phyloP scores from a whole-genome alignment of 2,797 vertebrate species.

The Mormyrus hasselquistii region DNA sequence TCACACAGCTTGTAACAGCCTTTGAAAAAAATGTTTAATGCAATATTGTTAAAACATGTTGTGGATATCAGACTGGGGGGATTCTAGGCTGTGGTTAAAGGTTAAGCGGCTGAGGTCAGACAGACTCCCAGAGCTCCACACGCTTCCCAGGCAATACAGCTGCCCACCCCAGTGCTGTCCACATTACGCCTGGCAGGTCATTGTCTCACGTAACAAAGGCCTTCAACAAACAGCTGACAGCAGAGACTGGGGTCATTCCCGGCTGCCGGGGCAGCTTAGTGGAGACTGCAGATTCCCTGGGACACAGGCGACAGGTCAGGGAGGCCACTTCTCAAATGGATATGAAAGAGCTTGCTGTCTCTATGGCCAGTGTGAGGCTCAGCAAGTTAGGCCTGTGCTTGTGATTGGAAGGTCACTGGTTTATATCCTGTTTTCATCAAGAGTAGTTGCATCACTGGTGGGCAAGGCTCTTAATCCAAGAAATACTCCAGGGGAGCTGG shows the following conservation, averaged over 20 bases:
- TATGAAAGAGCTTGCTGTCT: background rate
- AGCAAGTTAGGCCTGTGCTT: background rate
- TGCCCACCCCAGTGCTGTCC: background rate
- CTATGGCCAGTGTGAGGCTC: background rate
- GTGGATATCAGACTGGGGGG: background rate
- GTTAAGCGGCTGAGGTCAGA: background rate
- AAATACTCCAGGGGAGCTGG: background rate
- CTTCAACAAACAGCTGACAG: slow-evolving; percentile 5
- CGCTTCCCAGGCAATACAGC: background rate
- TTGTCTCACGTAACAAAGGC: background rate
- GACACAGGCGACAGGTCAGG: background rate
- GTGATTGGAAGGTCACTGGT: background rate
- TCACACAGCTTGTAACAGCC: background rate
- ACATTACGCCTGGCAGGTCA: background rate
- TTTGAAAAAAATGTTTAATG: background rate
- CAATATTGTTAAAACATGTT: background rate
- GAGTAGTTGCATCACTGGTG: background rate
- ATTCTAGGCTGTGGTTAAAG: background rate
- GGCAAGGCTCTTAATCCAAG: background rate
- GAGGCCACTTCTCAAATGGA: background rate
- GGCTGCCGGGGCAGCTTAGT: background rate
- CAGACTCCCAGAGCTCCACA: background rate
- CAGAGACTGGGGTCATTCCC: slow-evolving; percentile 3
- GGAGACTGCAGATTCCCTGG: background rate
- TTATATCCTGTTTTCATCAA: background rate